Evolutionary conservation across 2,113 vertebrate species (phyloP), one percentile per base, ranked within the genome.

Genomic region (Rhynchomys soricoides): DNA sequence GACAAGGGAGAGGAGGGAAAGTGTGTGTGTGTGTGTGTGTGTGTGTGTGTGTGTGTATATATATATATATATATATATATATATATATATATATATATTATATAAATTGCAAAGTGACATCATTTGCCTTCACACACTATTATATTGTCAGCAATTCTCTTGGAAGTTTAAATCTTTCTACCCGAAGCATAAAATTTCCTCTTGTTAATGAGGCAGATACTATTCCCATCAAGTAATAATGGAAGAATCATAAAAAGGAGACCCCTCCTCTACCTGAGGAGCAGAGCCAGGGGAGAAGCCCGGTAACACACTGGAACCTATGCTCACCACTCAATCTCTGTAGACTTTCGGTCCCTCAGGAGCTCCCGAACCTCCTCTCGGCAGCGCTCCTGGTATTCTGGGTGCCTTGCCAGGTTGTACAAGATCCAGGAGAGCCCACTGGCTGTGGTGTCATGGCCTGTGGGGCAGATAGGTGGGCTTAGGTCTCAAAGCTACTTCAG

Each of bases 401-500:
- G 98, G 79, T 98, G 98, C 74, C 31, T 94, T 0, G 97, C 97
- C 6, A 98, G 97, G 92, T 98, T 98, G 62, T 97, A 98, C 70
- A 98, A 94, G 74, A 86, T 29, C 97, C 97, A 98, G 26, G 98
- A 98, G 74, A 98, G 91, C 2, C 95, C 97, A 2, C 97, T 98
- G 79, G 98, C 97, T 2, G 97, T 98, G 89, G 98, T 97, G 74
- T 98, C 98, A 66, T 98, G 97, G 2, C 98, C 97, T 98, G 81
- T 0, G 5, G 64, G 17, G 7, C 22, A 74, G 64, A 16, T 64
- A 57, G 34, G 68, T 6, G 57, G 24, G 22, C 26, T 37, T 77
- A 66, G 16, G 10, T 75, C n/a, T 57, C 92, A 68, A 77, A 43
- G 52, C 55, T 86, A 16, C 19, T 90, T 92, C 81, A 71, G 40